phyloP scores from a whole-genome alignment of 2,113 vertebrate genomes.

The Protomyctophum bolini region DNA sequence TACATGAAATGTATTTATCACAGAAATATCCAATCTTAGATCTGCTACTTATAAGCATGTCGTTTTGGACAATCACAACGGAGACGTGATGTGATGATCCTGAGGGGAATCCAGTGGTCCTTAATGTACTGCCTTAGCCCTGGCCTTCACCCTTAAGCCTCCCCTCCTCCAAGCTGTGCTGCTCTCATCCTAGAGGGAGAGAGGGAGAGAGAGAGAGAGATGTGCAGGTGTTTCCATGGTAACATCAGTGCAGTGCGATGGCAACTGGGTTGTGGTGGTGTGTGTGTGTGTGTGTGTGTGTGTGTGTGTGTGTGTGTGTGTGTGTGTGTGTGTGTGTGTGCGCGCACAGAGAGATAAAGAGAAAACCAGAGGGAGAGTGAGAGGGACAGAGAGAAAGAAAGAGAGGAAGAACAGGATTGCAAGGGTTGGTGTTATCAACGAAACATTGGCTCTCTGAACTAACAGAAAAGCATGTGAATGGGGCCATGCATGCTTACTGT shows the following conservation, averaged over 20 bases:
- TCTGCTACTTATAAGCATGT: too few species aligned
- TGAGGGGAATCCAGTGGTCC: too few species aligned
- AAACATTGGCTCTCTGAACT: constrained; percentile 11
- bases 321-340: constrained; percentile 35
- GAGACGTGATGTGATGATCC: too few species aligned
- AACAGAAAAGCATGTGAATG: too few species aligned
- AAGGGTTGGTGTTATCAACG: constrained; percentile 3
- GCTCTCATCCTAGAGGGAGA: too few species aligned
- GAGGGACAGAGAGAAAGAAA: neutral
- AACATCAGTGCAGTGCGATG: constrained; percentile 61
- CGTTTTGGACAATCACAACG: too few species aligned
- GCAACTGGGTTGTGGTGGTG: constrained; percentile 37
- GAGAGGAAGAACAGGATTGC: neutral
- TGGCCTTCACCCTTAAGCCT: too few species aligned
- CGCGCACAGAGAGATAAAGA: constrained; percentile 2
- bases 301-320: constrained; percentile 34
- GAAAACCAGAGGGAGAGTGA: neutral
- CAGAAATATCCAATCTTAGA: too few species aligned
- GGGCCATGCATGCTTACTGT: neutral
- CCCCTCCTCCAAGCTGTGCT: too few species aligned
- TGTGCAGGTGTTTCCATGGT: constrained; percentile 76
- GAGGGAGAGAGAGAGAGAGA: constrained; percentile 21
- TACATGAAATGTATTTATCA: too few species aligned
- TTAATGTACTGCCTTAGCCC: too few species aligned
- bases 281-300: constrained; percentile 31